Conservation (phyloP, 2,797 vertebrate genomes). For the Acridotheres tristis region DNA sequence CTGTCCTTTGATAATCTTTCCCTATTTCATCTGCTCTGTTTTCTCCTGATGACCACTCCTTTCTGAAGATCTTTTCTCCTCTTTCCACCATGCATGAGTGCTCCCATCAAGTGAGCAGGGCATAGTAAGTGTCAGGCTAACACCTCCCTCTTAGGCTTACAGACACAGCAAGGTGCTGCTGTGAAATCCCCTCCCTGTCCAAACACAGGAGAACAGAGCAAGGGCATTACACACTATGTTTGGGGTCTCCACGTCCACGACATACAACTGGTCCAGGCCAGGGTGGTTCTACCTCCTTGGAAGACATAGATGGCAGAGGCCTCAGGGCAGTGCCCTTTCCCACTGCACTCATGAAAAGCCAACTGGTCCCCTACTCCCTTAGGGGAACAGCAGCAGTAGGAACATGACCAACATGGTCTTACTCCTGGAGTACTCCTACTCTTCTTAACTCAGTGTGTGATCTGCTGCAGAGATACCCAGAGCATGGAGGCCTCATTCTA, state of each 20-base stretch:
- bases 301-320: background rate
- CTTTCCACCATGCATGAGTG: accelerated
- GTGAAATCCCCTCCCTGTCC: background rate
- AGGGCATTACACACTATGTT: background rate
- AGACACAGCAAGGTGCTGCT: background rate
- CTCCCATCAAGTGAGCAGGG: background rate
- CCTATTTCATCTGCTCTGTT: background rate
- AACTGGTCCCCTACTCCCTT: accelerated
- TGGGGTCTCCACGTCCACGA: background rate
- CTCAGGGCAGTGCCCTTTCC: background rate
- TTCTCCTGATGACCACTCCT: background rate
- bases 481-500: background rate
- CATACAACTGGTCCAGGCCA: background rate
- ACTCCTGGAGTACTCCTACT: background rate
- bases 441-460: background rate
- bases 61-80: background rate
- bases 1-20: background rate
- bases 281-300: background rate
- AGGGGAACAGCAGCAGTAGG: background rate
- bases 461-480: background rate
- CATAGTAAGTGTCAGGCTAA: background rate
- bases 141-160: background rate
- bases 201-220: background rate
- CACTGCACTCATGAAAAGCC: background rate
- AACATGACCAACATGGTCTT: background rate